These are phyloP conservation scores for Colostygia pectinataria DNA, from an alignment of 2,888 invertebrate genomes.

Conservation along the genomic window DNA sequence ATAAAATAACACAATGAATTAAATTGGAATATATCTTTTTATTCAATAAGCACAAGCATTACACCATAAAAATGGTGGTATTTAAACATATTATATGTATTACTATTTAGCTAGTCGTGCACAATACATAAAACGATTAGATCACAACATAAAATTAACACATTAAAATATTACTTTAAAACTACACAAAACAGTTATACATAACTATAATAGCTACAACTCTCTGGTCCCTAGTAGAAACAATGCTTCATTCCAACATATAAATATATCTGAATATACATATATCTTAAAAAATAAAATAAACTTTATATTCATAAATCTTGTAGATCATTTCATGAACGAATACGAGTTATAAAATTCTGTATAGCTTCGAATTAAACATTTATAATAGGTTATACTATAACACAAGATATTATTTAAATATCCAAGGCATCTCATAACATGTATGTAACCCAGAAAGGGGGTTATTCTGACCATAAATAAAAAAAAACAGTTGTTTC, in stretches of 20 bases:
- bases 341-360: background rate
- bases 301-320: conserved; percentile 8
- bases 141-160: conserved; percentile 62
- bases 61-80: conserved; percentile 44
- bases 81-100: conserved; percentile 53
- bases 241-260: conserved; percentile 53
- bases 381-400: too few relatives aligned
- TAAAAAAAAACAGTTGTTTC: too few relatives aligned
- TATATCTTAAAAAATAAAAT: conserved; percentile 6
- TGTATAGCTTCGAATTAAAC: background rate
- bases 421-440: too few relatives aligned
- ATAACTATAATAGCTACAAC: conserved; percentile 50
- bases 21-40: conserved; percentile 42
- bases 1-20: conserved; percentile 35
- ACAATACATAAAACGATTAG: conserved; percentile 63
- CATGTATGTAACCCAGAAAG: too few relatives aligned
- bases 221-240: conserved; percentile 65
- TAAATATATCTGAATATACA: conserved; percentile 39
- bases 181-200: conserved; percentile 52
- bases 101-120: conserved; percentile 56
- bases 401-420: too few relatives aligned
- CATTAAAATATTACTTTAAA: conserved; percentile 39
- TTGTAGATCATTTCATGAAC: conserved; percentile 2
- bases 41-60: conserved; percentile 75
- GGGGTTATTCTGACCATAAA: too few relatives aligned